Conservation (phyloP, 1,140 invertebrate species). For the Antheraea mylitta region DNA sequence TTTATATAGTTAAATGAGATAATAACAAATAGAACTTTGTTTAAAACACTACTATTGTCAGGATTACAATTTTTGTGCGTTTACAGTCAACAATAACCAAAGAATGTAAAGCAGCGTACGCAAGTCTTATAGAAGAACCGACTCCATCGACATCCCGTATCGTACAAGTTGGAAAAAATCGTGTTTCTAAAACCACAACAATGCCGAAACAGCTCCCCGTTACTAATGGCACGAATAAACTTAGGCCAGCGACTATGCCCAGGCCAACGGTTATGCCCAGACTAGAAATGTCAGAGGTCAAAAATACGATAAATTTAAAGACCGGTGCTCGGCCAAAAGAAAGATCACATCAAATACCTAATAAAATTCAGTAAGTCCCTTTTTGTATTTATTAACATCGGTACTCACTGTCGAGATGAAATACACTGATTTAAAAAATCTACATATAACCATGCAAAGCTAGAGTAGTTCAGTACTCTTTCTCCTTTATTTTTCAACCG, state of each 20-base stretch:
- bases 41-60: neutral
- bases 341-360: neutral
- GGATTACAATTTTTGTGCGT: neutral
- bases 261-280: neutral
- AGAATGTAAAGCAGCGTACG: conserved; percentile 94
- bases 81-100: conserved; percentile 86
- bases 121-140: conserved; percentile 89
- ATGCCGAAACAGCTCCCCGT: conserved; percentile 39
- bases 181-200: conserved; percentile 24
- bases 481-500: too few species aligned
- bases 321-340: conserved; percentile 1
- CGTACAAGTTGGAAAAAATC: conserved; percentile 29
- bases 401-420: too few species aligned
- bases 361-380: neutral
- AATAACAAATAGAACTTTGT: neutral
- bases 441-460: too few species aligned
- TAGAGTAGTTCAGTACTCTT: too few species aligned
- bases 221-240: neutral
- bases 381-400: neutral
- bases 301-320: neutral
- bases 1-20: neutral
- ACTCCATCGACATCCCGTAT: conserved; percentile 45
- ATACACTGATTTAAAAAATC: too few species aligned
- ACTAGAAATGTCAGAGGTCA: neutral
- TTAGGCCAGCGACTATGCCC: neutral